Conservation (phyloP, 2,888 invertebrate genomes). For the Venustoraphidia nigricollis region DNA sequence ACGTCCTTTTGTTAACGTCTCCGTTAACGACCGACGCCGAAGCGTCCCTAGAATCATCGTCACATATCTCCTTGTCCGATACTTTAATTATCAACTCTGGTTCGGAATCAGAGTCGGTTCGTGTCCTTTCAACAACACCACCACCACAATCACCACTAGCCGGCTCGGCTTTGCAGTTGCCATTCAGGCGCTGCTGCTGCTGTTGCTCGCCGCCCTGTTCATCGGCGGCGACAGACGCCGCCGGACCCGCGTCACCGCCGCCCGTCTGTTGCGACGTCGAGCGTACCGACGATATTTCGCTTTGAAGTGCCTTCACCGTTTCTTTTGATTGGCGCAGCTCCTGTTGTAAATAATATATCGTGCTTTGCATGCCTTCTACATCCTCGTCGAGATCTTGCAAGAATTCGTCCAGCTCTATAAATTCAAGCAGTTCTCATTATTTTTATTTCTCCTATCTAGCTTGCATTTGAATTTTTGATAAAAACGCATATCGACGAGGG, state of each 20-base stretch:
- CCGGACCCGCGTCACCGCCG: neutral
- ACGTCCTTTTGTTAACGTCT: constrained; percentile 20
- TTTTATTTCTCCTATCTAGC: neutral
- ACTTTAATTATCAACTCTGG: constrained; percentile 23
- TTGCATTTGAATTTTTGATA: too few relatives aligned
- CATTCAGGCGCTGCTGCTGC: too few relatives aligned
- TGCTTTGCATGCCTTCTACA: constrained; percentile 97
- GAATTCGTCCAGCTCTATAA: constrained; percentile 83
- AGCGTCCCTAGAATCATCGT: constrained; percentile 29
- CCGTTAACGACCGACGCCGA: constrained; percentile 14
- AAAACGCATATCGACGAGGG: too few relatives aligned
- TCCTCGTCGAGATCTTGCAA: constrained; percentile 93
- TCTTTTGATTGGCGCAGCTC: constrained; percentile 76
- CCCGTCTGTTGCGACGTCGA: neutral
- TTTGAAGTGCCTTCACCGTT: constrained; percentile 43
- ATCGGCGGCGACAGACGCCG: neutral
- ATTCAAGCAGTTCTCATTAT: neutral
- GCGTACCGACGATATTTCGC: constrained; percentile 29
- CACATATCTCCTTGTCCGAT: constrained; percentile 22
- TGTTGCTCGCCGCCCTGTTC: too few relatives aligned
- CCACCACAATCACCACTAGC: neutral
- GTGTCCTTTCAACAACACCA: constrained; percentile 2
- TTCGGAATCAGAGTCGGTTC: constrained; percentile 21
- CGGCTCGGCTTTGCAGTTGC: neutral
- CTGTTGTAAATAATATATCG: constrained; percentile 85